Conservation (phyloP, 2,113 vertebrate genomes). For the Sebastes fasciatus region DNA sequence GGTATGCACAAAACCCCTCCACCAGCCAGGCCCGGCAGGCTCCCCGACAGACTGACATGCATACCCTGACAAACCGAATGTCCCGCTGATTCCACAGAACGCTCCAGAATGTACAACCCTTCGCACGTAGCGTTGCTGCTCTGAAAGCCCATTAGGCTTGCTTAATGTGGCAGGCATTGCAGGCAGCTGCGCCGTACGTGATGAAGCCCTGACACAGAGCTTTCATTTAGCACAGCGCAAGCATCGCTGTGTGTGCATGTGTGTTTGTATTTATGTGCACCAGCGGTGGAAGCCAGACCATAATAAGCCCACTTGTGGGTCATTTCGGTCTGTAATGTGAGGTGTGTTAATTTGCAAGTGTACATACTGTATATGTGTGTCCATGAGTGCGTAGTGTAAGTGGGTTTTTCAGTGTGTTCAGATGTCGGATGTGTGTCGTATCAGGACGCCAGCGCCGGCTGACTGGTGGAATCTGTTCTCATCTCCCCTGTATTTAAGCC, state of each 20-base stretch:
- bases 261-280: constrained; percentile 16
- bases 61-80: constrained; percentile 59
- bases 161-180: constrained; percentile 78
- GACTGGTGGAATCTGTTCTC: constrained; percentile 80
- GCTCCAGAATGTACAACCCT: constrained; percentile 50
- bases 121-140: constrained; percentile 54
- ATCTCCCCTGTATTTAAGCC: constrained; percentile 74
- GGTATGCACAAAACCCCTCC: constrained; percentile 12
- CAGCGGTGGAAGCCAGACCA: constrained; percentile 44
- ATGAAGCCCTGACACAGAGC: constrained; percentile 74
- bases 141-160: constrained; percentile 79
- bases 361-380: constrained; percentile 8
- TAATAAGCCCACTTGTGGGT: constrained; percentile 60
- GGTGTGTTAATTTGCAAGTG: constrained; percentile 34
- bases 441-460: constrained; percentile 53
- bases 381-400: not conserved
- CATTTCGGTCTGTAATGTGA: constrained; percentile 39
- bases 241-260: constrained; percentile 43
- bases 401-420: constrained; percentile 2
- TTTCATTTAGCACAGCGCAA: constrained; percentile 73
- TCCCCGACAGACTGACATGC: constrained; percentile 46
- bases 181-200: constrained; percentile 69
- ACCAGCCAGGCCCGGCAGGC: not conserved
- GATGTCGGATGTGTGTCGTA: constrained; percentile 42
- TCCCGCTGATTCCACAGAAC: constrained; percentile 67